Base-by-base conservation (phyloP, 2,888 invertebrate species). In the Charanyca ferruginea region DNA sequence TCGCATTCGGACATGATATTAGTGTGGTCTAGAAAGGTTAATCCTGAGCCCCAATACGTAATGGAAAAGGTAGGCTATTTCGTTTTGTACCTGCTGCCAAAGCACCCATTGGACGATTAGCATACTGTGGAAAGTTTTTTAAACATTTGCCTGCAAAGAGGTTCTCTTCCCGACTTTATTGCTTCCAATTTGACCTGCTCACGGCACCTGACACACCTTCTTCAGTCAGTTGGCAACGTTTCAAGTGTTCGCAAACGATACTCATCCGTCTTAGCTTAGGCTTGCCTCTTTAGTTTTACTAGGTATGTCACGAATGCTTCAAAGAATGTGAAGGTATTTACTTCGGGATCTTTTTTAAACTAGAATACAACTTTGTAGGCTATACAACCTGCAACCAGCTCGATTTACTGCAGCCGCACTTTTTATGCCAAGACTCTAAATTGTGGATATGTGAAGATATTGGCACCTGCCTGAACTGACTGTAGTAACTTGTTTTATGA, bases 261-360 rank as follows among this genome's bases (percentile, higher is more conserved):
- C 66, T 66, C 72, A 57, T 76, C 77, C 54, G 41, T 75, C 77
- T 76, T 47, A 54, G 73, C 76, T 70, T 57, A 75, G 48, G 25
- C 59, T 44, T 60, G 58, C 22, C 28, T 61, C 49, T 59, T 59
- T 25, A 71, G 38, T 11, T 45, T 45, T 49, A 28, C 53, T 49
- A 53, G 25, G 18, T 38, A 48, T 52, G 20, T 47, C 45, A 32
- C 41, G n/a, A 23, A 28, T 54, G 22, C 28, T 52, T 66, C 16
- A 22, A 65, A 25, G 22, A 41, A 64, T 11, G n/a, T 58, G 8
- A 6, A 22, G 3, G 18, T 1, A 59, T 25, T 1, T 41, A 16
- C 6, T 58, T 35, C 23, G 22, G 22, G 18, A 8, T 32, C 8
- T 32, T 8, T 32, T 32, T 32, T 11, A 28, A 28, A 32, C 32